Evolutionary conservation across 1,140 invertebrate species (phyloP).

Genomic region (Megathymus violae): DNA sequence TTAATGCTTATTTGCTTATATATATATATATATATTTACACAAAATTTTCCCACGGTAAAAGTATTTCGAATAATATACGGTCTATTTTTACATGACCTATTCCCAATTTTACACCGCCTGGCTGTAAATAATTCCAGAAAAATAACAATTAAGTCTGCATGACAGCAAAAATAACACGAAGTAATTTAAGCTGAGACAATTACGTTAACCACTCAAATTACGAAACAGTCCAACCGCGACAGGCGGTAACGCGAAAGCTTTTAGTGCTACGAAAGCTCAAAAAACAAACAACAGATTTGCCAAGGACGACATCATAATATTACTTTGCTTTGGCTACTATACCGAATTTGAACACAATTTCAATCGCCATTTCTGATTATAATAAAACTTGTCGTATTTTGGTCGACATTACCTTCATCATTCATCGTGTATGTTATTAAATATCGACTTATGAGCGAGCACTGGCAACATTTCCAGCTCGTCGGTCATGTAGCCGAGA

Average conservation of each 20-base stretch:
- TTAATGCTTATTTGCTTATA: slow-evolving; percentile 10
- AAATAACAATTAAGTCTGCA: slow-evolving; percentile 56
- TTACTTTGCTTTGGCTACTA: slow-evolving; percentile 36
- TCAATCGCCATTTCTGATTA: slow-evolving; percentile 31
- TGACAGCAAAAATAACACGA: slow-evolving; percentile 45
- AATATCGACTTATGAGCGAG: slow-evolving; percentile 37
- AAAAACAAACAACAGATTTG: slow-evolving; percentile 42
- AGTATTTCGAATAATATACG: slow-evolving; percentile 58
- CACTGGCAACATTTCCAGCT: slow-evolving; percentile 40
- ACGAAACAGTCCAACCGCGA: slow-evolving; percentile 37
- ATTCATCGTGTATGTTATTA: slow-evolving; percentile 50
- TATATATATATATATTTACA: too few species aligned
- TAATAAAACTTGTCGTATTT: slow-evolving; percentile 36
- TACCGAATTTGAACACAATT: slow-evolving; percentile 32
- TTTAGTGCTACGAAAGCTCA: slow-evolving; percentile 51
- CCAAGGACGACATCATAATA: slow-evolving; percentile 38
- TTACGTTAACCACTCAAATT: slow-evolving; percentile 22
- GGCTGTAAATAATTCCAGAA: slow-evolving; percentile 52
- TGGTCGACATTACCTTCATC: slow-evolving; percentile 44
- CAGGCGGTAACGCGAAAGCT: slow-evolving; percentile 47
- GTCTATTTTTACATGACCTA: slow-evolving; percentile 69
- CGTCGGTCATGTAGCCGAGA: slow-evolving; percentile 47
- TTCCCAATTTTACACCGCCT: slow-evolving; percentile 52
- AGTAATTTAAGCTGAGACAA: slow-evolving; percentile 22
- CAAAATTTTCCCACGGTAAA: too few species aligned